Percentiles rank a stretch among this genome's conserved stretches.
Conservation (phyloP, 2,113 vertebrate genomes). For the Bufo gargarizans region DNA sequence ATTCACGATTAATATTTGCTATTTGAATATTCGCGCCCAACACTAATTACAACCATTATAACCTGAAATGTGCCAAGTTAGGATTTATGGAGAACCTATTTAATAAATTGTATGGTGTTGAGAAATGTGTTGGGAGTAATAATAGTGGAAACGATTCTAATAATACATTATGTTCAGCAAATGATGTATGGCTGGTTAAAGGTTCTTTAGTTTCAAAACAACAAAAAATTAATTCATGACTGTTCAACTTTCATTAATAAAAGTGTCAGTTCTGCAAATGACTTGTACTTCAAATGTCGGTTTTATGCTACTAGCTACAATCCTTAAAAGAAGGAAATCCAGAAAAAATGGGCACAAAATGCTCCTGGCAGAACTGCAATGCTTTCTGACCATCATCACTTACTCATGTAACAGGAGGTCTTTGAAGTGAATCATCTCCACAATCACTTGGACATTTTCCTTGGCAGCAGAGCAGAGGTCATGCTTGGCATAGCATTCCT, state of each 20-base stretch:
- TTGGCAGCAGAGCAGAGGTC: slow-evolving; percentile 94
- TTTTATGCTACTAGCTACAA: slow-evolving; percentile 1
- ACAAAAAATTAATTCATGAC: not conserved
- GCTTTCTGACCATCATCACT: slow-evolving; percentile 67
- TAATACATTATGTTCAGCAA: not conserved
- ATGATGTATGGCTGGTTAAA: not conserved
- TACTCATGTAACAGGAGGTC: slow-evolving; percentile 96
- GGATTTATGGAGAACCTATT: not conserved
- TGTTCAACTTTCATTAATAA: slow-evolving; percentile 3
- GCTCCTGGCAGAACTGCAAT: slow-evolving; percentile 4
- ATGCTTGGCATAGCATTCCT: slow-evolving; percentile 95
- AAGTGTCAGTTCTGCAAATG: not conserved
- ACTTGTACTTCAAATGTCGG: slow-evolving; percentile 11
- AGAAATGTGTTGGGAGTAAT: not conserved
- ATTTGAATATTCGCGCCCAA: no score
- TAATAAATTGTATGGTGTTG: not conserved
- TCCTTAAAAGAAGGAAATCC: slow-evolving; percentile 7
- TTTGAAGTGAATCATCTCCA: slow-evolving; percentile 99
- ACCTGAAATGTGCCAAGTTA: no score
- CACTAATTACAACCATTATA: no score
- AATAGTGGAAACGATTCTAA: not conserved
- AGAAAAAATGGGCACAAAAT: slow-evolving; percentile 14
- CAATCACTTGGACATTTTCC: slow-evolving; percentile 93
- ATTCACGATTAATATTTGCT: no score
- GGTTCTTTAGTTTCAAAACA: not conserved